phyloP scores from a whole-genome alignment of 2,797 vertebrate genomes.

The Phoxinus dragarum region DNA sequence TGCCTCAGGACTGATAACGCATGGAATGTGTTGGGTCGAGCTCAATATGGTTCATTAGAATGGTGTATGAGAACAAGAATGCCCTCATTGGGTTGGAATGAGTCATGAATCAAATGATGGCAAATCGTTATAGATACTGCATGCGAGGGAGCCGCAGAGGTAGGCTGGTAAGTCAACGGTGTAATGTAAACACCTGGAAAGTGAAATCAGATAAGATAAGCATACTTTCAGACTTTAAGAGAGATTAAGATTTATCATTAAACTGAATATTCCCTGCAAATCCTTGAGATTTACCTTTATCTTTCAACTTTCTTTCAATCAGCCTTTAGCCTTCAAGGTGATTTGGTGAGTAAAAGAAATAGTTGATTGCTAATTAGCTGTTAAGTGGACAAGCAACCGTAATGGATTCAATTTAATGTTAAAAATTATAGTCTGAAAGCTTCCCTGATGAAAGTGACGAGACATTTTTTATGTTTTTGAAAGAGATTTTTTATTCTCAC shows the following conservation, averaged over 20 bases:
- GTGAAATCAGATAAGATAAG: slow-evolving; percentile 31
- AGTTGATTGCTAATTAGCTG: not conserved
- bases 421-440: not conserved
- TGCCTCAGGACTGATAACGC: not conserved
- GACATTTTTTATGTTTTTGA: not conserved
- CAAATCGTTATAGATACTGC: slow-evolving; percentile 17
- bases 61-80: not conserved
- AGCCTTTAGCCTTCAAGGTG: not conserved
- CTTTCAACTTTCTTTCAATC: not conserved
- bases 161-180: slow-evolving; percentile 9
- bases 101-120: slow-evolving; percentile 15
- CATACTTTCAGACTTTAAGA: slow-evolving; percentile 5
- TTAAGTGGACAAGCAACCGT: not conserved
- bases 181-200: slow-evolving; percentile 3
- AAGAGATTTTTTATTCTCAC: not conserved
- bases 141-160: not conserved
- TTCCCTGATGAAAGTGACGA: not conserved
- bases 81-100: slow-evolving; percentile 23
- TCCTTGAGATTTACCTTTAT: not conserved
- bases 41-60: not conserved
- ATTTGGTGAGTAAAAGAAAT: not conserved
- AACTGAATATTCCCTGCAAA: not conserved
- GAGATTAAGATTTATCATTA: not conserved
- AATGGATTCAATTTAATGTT: not conserved
- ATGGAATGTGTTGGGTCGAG: not conserved